phyloP scores from a whole-genome alignment of 2,113 vertebrate genomes.

The Tragelaphus imberbis region DNA sequence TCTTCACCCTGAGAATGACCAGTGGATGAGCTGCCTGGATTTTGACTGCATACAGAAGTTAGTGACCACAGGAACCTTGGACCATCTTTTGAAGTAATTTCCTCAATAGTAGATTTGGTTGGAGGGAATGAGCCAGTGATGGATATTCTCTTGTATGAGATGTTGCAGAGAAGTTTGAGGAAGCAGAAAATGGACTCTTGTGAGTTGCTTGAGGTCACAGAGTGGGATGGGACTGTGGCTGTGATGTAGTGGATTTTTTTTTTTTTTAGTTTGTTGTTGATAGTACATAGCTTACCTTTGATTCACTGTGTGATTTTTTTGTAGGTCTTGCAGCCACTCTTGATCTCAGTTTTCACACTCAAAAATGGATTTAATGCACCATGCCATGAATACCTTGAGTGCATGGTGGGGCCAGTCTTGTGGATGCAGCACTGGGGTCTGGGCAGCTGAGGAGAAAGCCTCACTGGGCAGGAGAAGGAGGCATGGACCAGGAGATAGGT shows the following conservation, averaged over 20 bases:
- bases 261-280: background rate
- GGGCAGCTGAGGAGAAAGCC: background rate
- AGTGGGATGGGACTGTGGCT: background rate
- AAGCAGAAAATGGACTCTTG: background rate
- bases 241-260: no score
- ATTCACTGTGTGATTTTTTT: background rate
- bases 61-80: background rate
- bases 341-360: accelerated
- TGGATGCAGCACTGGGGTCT: background rate
- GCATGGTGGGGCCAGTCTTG: background rate
- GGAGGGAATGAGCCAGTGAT: background rate
- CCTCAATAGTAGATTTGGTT: background rate
- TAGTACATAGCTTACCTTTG: background rate
- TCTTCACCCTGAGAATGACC: background rate
- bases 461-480: background rate
- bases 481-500: background rate
- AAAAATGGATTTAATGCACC: background rate
- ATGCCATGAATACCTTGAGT: background rate
- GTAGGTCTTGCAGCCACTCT: background rate
- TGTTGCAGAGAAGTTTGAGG: background rate
- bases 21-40: background rate
- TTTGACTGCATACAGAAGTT: background rate
- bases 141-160: background rate
- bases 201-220: background rate
- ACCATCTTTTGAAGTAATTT: background rate